Percentiles rank a stretch among this genome's conserved stretches.
Evolutionary conservation across 2,113 vertebrate species (phyloP).

Genomic region (Nipponia nippon): DNA sequence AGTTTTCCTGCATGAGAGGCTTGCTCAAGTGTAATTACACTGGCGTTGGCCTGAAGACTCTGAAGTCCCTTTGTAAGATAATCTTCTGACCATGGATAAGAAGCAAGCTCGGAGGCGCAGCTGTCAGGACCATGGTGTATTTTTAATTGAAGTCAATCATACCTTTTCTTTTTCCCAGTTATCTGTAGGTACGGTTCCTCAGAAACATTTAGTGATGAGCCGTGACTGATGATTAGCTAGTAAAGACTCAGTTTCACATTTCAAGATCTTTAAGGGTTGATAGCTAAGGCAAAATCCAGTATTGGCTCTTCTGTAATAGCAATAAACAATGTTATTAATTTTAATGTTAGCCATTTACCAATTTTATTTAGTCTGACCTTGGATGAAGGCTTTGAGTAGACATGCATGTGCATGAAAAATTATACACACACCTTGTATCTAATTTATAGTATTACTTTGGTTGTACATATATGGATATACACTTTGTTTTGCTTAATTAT

Average conservation of each 20-base stretch:
- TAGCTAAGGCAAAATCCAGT: neutral
- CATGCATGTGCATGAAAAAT: rapidly evolving
- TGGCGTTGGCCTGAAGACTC: neutral
- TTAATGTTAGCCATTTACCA: neutral
- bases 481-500: neutral
- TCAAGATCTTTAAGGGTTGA: neutral
- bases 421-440: neutral
- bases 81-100: neutral
- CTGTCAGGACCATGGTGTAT: neutral
- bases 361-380: neutral
- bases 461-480: rapidly evolving
- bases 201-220: neutral
- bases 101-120: neutral
- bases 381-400: neutral
- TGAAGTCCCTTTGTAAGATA: neutral
- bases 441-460: neutral
- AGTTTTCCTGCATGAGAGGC: neutral
- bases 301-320: neutral
- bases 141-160: neutral
- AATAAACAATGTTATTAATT: neutral
- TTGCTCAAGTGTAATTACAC: neutral
- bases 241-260: neutral
- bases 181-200: neutral
- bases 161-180: neutral
- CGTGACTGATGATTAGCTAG: neutral